Percentiles rank a stretch among this genome's conserved stretches.
These are phyloP conservation scores for Lamellibrachia luymesi DNA, from an alignment of 1,140 invertebrate species.

Conservation along the genomic window DNA sequence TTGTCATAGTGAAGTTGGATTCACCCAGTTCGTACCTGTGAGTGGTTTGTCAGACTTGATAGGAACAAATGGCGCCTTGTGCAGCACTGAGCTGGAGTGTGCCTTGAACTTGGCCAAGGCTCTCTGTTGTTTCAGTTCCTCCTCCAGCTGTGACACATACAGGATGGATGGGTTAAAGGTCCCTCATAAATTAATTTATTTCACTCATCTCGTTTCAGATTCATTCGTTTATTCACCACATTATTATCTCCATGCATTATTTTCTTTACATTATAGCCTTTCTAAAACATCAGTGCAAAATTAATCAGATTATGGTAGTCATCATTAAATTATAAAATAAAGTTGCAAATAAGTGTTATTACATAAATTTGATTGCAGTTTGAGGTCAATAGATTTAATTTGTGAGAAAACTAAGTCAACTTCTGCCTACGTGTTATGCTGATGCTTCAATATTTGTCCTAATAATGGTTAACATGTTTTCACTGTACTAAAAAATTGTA, in stretches of 20 bases:
- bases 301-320: too few relatives aligned
- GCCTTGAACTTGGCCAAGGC: conserved; percentile 57
- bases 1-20: not conserved
- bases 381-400: too few relatives aligned
- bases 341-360: too few relatives aligned
- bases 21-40: conserved; percentile 40
- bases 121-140: conserved; percentile 44
- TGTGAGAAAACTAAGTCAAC: not conserved
- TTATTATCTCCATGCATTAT: not conserved
- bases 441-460: not conserved
- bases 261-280: not conserved
- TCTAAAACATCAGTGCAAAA: too few relatives aligned
- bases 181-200: not conserved
- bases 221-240: not conserved
- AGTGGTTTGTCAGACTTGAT: conserved; percentile 49
- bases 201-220: not conserved
- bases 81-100: conserved; percentile 54
- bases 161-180: not conserved
- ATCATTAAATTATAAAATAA: too few relatives aligned
- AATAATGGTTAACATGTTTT: not conserved
- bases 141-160: conserved; percentile 33
- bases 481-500: not conserved
- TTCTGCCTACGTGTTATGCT: not conserved
- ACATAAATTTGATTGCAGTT: not conserved
- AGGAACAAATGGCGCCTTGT: conserved; percentile 61